Evolutionary conservation across 2,113 vertebrate genomes (phyloP), one percentile per base, ranked within the genome.

Genomic region (Lanius ludovicianus): DNA sequence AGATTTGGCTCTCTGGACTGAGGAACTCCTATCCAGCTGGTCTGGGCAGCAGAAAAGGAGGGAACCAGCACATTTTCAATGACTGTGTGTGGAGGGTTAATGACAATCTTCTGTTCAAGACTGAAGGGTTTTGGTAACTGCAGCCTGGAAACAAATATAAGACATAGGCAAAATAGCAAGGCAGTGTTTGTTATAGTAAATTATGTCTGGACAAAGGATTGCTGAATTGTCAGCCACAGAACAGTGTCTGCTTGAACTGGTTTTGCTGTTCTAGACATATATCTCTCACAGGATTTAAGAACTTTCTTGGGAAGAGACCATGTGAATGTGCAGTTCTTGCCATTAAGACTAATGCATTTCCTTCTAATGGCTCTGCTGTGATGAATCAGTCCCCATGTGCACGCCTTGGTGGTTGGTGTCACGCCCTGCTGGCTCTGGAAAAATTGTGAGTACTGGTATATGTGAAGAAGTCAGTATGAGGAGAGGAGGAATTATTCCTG

Each of bases 321-420:
- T 69, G 41, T 64, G 39, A 87, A 59, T 49, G 80, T 25, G n/a
- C 84, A 94, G 80, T 81, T 90, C 39, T 90, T 90, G 89, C 86
- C 85, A 91, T 93, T 94, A 93, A 79, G 95, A 82, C 91, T 95
- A 97, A 95, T 96, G 90, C 60, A 85, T 91, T 97, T 96, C 64
- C 79, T 92, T 92, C 87, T 95, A 95, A 96, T 95, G 87, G 80
- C 64, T 87, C 42, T 81, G 76, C 64, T 90, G 92, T 63, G 93
- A 84, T 93, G 91, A 95, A 86, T 95, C 80, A 84, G 89, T 74
- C 64, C 68, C 93, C 9, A 3, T 0, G 20, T 89, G 83, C 56
- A n/a, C 0, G 35, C 27, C 70, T 81, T 75, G 65, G 53, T 84
- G 76, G 28, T 55, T 70, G 74, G 53, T 92, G 91, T 67, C 80